Percentiles rank a stretch among this genome's conserved stretches.
Conservation (phyloP, 2,113 vertebrate genomes). For the Etheostoma spectabile region DNA sequence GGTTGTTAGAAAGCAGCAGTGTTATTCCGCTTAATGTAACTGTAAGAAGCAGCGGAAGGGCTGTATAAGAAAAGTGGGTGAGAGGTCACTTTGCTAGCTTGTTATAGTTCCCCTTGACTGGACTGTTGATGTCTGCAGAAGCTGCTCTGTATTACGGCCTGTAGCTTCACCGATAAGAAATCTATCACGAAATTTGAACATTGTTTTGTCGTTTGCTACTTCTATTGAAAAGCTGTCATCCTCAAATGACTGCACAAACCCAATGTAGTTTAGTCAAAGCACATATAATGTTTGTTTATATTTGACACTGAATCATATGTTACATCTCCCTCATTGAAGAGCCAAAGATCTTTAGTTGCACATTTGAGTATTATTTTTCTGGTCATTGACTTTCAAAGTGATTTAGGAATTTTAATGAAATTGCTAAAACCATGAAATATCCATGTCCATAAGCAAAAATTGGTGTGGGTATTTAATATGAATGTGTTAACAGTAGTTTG, state of each 20-base stretch:
- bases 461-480: not conserved
- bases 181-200: not conserved
- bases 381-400: not conserved
- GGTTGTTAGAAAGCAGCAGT: not conserved
- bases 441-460: not conserved
- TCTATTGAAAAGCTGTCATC: not conserved
- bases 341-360: not conserved
- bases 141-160: not conserved
- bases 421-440: not conserved
- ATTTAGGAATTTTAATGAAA: not conserved
- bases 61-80: conserved; percentile 59
- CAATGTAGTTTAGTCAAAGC: conserved; percentile 15
- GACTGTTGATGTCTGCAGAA: not conserved
- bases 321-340: not conserved
- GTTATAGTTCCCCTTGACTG: not conserved
- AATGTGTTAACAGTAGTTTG: not conserved
- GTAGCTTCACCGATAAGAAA: not conserved
- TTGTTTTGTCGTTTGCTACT: not conserved
- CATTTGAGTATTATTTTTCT: not conserved
- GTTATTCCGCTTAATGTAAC: not conserved
- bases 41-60: not conserved
- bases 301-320: no score
- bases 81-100: conserved; percentile 64
- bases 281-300: not conserved
- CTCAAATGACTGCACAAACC: not conserved